These are phyloP conservation scores for Sebastes kiyomatsui DNA, from an alignment of 2,797 vertebrate species.

Conservation along the genomic window DNA sequence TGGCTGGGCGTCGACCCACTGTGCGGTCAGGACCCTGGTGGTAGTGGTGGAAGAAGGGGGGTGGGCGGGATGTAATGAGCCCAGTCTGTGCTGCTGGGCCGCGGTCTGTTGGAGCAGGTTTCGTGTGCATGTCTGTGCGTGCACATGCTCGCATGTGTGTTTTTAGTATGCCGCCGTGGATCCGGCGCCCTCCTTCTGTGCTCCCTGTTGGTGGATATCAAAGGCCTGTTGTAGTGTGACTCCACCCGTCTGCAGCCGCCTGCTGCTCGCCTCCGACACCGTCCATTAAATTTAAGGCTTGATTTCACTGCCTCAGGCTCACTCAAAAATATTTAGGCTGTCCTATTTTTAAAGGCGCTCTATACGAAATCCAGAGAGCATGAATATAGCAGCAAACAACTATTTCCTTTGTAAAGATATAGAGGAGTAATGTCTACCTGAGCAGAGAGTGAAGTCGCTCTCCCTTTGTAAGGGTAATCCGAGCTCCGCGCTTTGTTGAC, in stretches of 20 bases:
- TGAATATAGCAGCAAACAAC: neutral
- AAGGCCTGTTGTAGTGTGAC: slow-evolving; percentile 56
- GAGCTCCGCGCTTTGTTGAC: neutral
- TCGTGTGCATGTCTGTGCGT: slow-evolving; percentile 21
- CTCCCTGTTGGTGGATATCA: slow-evolving; percentile 58
- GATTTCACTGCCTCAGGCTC: slow-evolving; percentile 26
- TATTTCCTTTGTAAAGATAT: neutral
- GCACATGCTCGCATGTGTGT: slow-evolving; percentile 29
- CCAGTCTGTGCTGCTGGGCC: slow-evolving; percentile 68
- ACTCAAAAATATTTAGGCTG: slow-evolving; percentile 8
- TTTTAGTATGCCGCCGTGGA: slow-evolving; percentile 39
- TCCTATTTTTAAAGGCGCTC: neutral
- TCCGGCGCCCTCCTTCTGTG: slow-evolving; percentile 39
- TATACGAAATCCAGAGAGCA: neutral
- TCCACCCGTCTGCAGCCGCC: slow-evolving; percentile 43
- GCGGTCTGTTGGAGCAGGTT: slow-evolving; percentile 52
- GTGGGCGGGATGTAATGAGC: slow-evolving; percentile 74
- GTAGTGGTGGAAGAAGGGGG: slow-evolving; percentile 41
- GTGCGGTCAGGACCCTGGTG: slow-evolving; percentile 72
- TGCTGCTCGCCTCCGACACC: slow-evolving; percentile 39
- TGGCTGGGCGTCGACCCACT: slow-evolving; percentile 71
- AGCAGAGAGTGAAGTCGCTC: neutral
- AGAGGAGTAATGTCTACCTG: no score
- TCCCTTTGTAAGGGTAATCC: neutral
- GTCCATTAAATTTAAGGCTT: slow-evolving; percentile 45